Evolutionary conservation across 2,888 invertebrate species (phyloP).

Genomic region (Tetragonula carbonaria): DNA sequence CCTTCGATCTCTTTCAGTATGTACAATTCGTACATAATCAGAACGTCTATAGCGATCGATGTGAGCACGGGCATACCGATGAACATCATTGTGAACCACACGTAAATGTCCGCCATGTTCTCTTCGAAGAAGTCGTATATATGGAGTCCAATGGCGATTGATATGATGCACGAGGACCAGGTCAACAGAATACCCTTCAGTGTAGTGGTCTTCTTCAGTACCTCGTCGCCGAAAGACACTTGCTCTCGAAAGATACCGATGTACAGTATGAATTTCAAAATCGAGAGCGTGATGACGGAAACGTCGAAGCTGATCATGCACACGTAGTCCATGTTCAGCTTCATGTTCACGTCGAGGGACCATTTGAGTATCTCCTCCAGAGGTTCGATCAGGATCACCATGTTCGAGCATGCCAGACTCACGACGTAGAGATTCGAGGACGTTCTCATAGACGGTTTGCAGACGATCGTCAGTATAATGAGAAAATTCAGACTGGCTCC

Average conservation of each 20-base stretch:
- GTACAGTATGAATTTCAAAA: slow-evolving; percentile 74
- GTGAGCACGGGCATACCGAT: slow-evolving; percentile 66
- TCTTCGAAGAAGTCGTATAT: slow-evolving; percentile 67
- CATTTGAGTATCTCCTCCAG: slow-evolving; percentile 67
- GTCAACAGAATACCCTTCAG: slow-evolving; percentile 70
- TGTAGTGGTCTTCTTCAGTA: slow-evolving; percentile 58
- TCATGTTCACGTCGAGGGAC: slow-evolving; percentile 64
- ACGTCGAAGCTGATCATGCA: slow-evolving; percentile 74
- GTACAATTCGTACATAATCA: slow-evolving; percentile 64
- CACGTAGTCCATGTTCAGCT: slow-evolving; percentile 74
- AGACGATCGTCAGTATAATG: slow-evolving; percentile 34
- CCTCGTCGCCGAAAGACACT: slow-evolving; percentile 32
- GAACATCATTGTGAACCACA: slow-evolving; percentile 73
- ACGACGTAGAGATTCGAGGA: slow-evolving; percentile 72
- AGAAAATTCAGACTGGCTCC: slow-evolving; percentile 48
- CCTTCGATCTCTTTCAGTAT: slow-evolving; percentile 46
- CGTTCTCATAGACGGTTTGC: slow-evolving; percentile 57
- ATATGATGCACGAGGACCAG: slow-evolving; percentile 71
- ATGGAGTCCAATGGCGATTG: slow-evolving; percentile 73
- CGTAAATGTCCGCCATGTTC: slow-evolving; percentile 68
- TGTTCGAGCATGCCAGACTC: slow-evolving; percentile 72
- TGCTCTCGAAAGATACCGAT: slow-evolving; percentile 60
- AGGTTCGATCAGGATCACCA: slow-evolving; percentile 73
- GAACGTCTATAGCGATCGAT: slow-evolving; percentile 65
- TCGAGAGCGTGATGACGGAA: slow-evolving; percentile 71